Evolutionary conservation across 23 tunicate species (phyloP).

Genomic region (Halocynthia aurantium): DNA sequence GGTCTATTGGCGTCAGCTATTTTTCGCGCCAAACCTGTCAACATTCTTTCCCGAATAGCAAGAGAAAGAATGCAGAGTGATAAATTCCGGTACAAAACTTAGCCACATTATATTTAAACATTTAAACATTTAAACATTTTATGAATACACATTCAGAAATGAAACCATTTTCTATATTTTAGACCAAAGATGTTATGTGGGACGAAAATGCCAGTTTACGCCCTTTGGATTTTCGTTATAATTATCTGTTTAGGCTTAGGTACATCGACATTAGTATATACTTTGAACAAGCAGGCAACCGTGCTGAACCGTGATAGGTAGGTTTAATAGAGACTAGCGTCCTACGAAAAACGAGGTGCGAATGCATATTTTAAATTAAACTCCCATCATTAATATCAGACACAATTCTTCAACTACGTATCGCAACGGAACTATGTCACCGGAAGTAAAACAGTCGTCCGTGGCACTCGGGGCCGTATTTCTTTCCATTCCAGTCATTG

Average conservation of each 20-base stretch:
- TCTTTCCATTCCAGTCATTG: slow-evolving; percentile 15
- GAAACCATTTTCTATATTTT: not conserved
- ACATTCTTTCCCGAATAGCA: no score
- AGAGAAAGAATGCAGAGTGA: no score
- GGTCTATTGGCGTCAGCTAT: slow-evolving; percentile 21
- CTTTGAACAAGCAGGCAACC: slow-evolving; percentile 2
- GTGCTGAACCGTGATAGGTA: not conserved
- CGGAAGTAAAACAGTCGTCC: not conserved
- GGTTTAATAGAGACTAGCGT: not conserved
- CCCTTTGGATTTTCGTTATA: not conserved
- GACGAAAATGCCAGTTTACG: slow-evolving; percentile 14
- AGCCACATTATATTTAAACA: no score
- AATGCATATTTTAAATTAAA: not conserved
- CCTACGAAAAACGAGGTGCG: not conserved
- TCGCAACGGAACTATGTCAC: not conserved
- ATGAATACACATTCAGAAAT: no score
- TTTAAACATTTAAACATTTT: no score
- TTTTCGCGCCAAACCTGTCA: slow-evolving; percentile 16
- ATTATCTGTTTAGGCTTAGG: not conserved
- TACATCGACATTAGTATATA: not conserved
- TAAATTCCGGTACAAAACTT: no score
- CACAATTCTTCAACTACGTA: not conserved
- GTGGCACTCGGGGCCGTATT: slow-evolving; percentile 7
- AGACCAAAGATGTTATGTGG: slow-evolving; percentile 30
- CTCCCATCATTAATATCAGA: not conserved